These are phyloP conservation scores for Cyanoderma ruficeps DNA, from an alignment of 2,113 vertebrate genomes.

Conservation along the genomic window DNA sequence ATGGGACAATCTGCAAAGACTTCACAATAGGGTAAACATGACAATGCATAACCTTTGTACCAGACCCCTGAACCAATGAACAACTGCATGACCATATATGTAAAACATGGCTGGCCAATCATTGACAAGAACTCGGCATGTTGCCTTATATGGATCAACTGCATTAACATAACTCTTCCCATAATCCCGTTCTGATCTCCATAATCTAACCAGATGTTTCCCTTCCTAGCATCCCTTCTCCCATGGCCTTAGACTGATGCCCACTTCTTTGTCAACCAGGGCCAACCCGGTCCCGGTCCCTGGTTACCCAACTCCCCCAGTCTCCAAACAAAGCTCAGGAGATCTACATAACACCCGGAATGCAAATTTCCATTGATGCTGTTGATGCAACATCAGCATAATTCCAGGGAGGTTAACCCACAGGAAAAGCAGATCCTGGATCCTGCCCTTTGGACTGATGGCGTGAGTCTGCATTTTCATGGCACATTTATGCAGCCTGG, in stretches of 20 bases:
- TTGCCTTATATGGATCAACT: not conserved
- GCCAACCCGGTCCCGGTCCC: not conserved
- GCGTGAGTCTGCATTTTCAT: not conserved
- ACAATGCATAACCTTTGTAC: not conserved
- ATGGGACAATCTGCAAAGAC: not conserved
- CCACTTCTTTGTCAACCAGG: not conserved
- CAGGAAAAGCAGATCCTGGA: not conserved
- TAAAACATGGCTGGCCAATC: not conserved
- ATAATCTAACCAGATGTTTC: not conserved
- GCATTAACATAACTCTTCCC: not conserved
- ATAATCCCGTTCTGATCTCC: not conserved
- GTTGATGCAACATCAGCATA: rapidly evolving
- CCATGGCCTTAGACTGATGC: not conserved
- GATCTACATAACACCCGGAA: not conserved
- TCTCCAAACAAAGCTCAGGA: not conserved
- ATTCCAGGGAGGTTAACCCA: not conserved
- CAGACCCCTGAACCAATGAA: not conserved
- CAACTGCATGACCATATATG: not conserved
- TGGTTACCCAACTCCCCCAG: not conserved
- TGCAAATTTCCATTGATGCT: not conserved
- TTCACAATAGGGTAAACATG: not conserved
- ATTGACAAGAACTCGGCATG: not conserved
- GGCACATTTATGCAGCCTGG: not conserved
- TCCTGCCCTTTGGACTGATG: not conserved
- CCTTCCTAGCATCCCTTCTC: not conserved